Percentiles rank a stretch among this genome's conserved stretches.
These are phyloP conservation scores for Circaetus cinerascens DNA, from an alignment of 2,113 vertebrate species.

Conservation along the genomic window DNA sequence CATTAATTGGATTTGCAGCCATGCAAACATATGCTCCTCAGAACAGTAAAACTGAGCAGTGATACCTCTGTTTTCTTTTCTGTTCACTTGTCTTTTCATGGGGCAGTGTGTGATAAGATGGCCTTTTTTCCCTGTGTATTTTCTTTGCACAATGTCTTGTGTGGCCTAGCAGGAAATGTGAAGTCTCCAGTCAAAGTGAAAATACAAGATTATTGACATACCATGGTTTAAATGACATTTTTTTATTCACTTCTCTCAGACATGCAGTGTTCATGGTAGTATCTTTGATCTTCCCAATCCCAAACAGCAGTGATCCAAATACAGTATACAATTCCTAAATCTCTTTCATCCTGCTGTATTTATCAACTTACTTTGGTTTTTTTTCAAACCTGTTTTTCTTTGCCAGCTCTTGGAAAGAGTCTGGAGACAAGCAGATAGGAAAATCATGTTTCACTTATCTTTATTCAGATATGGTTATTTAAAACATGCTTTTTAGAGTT, in stretches of 20 bases:
- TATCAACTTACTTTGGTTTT: neutral
- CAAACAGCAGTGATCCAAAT: neutral
- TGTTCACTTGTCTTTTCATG: neutral
- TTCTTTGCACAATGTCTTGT: neutral
- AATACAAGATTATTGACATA: neutral
- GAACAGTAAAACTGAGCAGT: neutral
- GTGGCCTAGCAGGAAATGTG: neutral
- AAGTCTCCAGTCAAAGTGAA: neutral
- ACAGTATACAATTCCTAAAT: neutral
- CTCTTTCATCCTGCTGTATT: neutral
- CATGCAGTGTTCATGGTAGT: rapidly evolving
- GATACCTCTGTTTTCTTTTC: neutral
- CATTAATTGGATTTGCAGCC: neutral
- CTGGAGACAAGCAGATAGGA: neutral
- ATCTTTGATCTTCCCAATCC: neutral
- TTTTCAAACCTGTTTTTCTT: neutral
- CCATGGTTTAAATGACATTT: neutral
- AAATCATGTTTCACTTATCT: neutral
- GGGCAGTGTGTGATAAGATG: neutral
- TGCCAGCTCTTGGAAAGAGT: neutral
- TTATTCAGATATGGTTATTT: neutral
- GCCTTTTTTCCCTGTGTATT: neutral
- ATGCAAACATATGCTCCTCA: neutral
- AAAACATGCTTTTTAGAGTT: neutral
- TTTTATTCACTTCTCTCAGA: neutral